Percentiles rank a stretch among this genome's conserved stretches.
These are phyloP conservation scores for Achatina immaculata DNA, from an alignment of 1,140 invertebrate species.

Conservation along the genomic window DNA sequence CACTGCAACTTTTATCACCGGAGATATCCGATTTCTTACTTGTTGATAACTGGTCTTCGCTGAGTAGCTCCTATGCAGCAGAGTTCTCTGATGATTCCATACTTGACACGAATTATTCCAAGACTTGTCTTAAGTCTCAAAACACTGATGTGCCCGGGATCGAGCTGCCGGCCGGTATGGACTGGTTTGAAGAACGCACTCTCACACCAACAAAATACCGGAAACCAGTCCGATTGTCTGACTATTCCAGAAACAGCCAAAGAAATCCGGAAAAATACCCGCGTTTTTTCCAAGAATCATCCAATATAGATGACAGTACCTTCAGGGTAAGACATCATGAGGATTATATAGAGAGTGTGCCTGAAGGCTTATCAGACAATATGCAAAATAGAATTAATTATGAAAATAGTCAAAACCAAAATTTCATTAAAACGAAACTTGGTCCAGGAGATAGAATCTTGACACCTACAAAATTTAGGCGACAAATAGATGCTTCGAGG, in stretches of 20 bases:
- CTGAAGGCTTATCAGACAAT: too few species aligned
- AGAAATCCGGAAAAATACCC: not conserved
- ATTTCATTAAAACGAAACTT: too few species aligned
- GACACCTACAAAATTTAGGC: not conserved
- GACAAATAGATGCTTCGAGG: not conserved
- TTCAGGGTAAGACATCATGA: too few species aligned
- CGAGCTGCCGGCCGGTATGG: not conserved
- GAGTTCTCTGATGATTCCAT: not conserved
- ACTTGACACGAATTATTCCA: not conserved
- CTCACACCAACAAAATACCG: conserved; percentile 17
- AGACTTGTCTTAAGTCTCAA: not conserved
- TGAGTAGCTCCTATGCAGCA: not conserved
- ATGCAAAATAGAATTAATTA: too few species aligned
- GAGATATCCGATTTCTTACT: not conserved
- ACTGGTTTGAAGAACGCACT: not conserved
- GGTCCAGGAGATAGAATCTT: not conserved
- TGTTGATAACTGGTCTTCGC: not conserved
- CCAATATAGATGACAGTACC: not conserved
- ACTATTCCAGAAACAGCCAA: not conserved
- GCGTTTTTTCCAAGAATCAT: not conserved
- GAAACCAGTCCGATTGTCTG: not conserved
- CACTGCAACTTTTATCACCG: not conserved
- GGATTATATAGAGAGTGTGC: too few species aligned
- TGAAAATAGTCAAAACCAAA: too few species aligned
- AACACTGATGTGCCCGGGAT: not conserved